A percentile compares a stretch with the other conserved stretches of the same genome.
phyloP scores from a whole-genome alignment of 1,140 invertebrate species.

The Calephelis nemesis region DNA sequence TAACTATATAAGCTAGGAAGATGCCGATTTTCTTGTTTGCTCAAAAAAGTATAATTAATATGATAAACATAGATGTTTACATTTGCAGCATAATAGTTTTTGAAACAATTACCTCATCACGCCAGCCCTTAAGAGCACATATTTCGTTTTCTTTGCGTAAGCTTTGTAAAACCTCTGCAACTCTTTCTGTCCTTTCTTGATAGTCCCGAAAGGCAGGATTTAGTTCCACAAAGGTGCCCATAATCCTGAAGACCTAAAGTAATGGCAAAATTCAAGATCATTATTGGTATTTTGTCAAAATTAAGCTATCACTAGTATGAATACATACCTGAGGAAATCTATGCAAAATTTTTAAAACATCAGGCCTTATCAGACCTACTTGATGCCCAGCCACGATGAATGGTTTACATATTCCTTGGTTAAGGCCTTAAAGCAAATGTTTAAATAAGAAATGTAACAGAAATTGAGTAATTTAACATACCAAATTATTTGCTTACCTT shows the following conservation, averaged over 20 bases:
- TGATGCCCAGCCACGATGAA: slow-evolving; percentile 93
- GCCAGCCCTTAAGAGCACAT: slow-evolving; percentile 89
- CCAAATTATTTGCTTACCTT: slow-evolving; percentile 81
- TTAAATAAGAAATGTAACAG: slow-evolving; percentile 12
- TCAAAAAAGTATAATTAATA: too few species aligned
- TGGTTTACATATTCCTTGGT: slow-evolving; percentile 88
- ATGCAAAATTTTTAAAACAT: slow-evolving; percentile 89
- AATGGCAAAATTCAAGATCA: slow-evolving; percentile 9
- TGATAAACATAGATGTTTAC: too few species aligned
- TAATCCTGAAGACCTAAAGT: slow-evolving; percentile 83
- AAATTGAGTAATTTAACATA: slow-evolving; percentile 52
- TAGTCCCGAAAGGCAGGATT: slow-evolving; percentile 92
- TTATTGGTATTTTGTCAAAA: too few species aligned
- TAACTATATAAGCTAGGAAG: too few species aligned
- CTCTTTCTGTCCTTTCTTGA: slow-evolving; percentile 86
- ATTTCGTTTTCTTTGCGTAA: slow-evolving; percentile 83
- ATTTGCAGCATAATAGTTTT: too few species aligned
- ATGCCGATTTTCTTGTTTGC: too few species aligned
- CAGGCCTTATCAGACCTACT: slow-evolving; percentile 91
- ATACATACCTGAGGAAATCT: slow-evolving; percentile 87
- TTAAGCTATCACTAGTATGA: background rate
- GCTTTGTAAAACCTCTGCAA: slow-evolving; percentile 89
- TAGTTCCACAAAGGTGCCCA: slow-evolving; percentile 86
- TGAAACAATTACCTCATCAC: slow-evolving; percentile 86
- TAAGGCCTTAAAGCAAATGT: slow-evolving; percentile 80